phyloP scores from a whole-genome alignment of 2,113 vertebrate genomes.

The Corythornis vintsioides region DNA sequence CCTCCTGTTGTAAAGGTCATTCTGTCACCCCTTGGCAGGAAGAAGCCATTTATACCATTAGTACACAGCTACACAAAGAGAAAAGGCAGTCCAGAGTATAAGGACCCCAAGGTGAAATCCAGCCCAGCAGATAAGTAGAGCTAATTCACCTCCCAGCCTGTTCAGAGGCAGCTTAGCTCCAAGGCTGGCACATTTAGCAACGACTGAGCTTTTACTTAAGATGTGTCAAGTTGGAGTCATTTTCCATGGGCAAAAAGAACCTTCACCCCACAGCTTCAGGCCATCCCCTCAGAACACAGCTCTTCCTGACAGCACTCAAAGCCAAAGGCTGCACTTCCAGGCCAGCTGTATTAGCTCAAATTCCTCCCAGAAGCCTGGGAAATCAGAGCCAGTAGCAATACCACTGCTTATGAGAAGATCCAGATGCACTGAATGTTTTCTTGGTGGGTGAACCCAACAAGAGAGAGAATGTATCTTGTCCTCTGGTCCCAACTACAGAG shows the following conservation, averaged over 20 bases:
- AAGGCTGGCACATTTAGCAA: not conserved
- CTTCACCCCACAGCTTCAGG: not conserved
- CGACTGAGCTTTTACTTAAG: not conserved
- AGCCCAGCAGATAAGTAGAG: not conserved
- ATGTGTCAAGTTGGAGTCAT: not conserved
- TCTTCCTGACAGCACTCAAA: not conserved
- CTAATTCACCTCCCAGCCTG: not conserved
- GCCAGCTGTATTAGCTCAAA: slow-evolving; percentile 14
- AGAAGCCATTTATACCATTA: not conserved
- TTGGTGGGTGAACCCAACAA: not conserved
- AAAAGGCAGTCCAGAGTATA: not conserved
- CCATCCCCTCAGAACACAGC: rapidly evolving
- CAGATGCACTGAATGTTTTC: not conserved
- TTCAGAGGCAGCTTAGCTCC: not conserved
- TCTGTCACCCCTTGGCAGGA: not conserved
- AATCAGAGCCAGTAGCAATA: not conserved
- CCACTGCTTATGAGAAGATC: not conserved
- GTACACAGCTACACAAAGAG: not conserved
- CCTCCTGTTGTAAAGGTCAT: not conserved
- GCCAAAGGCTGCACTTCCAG: not conserved
- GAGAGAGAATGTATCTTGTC: not conserved
- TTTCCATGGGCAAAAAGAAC: not conserved
- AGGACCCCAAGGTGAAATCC: not conserved
- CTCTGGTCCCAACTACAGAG: not conserved
- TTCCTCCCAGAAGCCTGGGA: slow-evolving; percentile 5